Evolutionary conservation across 1,140 invertebrate species (phyloP).

Genomic region (Drosophila tristis): DNA sequence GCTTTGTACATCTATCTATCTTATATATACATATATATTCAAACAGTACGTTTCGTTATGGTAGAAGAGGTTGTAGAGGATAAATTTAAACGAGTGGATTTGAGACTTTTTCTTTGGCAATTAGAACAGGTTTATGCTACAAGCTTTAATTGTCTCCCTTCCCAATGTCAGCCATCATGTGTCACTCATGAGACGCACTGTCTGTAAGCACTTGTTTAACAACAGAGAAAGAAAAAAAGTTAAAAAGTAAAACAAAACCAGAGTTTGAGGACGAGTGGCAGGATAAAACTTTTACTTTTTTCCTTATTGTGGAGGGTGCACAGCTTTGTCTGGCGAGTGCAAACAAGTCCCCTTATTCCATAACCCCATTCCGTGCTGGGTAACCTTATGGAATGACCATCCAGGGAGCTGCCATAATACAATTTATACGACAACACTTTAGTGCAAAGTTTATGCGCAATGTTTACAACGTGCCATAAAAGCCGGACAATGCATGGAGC

Average conservation of each 20-base stretch:
- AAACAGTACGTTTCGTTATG: background rate
- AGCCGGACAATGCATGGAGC: constrained; percentile 70
- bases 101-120: background rate
- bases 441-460: constrained; percentile 79
- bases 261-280: background rate
- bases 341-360: background rate
- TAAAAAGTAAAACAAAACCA: constrained; percentile 50
- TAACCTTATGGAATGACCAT: constrained; percentile 61
- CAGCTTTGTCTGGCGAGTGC: constrained; percentile 34
- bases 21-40: no score
- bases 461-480: constrained; percentile 81
- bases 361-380: background rate
- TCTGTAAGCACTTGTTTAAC: no score
- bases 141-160: no score
- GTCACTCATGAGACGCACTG: no score
- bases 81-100: background rate
- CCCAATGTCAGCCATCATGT: no score
- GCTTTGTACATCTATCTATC: no score
- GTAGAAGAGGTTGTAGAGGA: background rate
- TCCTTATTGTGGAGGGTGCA: constrained; percentile 23
- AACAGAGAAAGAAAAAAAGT: constrained; percentile 12
- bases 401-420: constrained; percentile 80
- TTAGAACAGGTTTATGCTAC: no score
- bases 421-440: constrained; percentile 83
- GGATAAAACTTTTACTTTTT: constrained; percentile 42